These are phyloP conservation scores for Eufriesea mexicana DNA, from an alignment of 1,140 invertebrate species.

Conservation along the genomic window DNA sequence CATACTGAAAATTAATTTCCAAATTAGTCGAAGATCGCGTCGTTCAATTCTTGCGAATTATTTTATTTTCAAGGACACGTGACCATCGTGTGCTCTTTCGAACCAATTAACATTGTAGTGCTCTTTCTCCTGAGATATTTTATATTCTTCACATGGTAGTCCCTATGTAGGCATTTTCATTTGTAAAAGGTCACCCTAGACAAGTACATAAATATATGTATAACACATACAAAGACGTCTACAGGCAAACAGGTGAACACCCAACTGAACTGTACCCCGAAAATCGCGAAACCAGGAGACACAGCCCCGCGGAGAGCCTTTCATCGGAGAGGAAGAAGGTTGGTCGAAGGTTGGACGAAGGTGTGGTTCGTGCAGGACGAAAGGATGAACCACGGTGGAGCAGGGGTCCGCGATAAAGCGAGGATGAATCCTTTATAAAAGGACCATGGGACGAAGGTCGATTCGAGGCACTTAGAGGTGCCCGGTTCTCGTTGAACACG, in stretches of 20 bases:
- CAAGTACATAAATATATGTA: neutral
- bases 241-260: neutral
- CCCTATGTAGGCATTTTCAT: no score
- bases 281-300: constrained; percentile 34
- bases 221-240: no score
- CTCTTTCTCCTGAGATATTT: no score
- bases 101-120: no score
- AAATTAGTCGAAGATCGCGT: no score
- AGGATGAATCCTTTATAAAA: constrained; percentile 61
- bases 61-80: no score
- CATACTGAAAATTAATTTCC: no score
- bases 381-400: constrained; percentile 34
- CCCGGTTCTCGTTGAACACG: constrained; percentile 69
- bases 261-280: neutral
- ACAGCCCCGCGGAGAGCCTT: constrained; percentile 15
- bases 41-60: no score
- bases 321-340: neutral
- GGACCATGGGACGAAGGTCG: constrained; percentile 62
- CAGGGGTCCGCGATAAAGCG: constrained; percentile 52
- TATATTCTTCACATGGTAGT: no score
- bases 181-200: no score
- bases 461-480: constrained; percentile 74
- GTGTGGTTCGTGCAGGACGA: constrained; percentile 33
- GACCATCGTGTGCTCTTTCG: no score
- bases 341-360: neutral